phyloP scores from a whole-genome alignment of 2,113 vertebrate genomes.

The Suncus etruscus region DNA sequence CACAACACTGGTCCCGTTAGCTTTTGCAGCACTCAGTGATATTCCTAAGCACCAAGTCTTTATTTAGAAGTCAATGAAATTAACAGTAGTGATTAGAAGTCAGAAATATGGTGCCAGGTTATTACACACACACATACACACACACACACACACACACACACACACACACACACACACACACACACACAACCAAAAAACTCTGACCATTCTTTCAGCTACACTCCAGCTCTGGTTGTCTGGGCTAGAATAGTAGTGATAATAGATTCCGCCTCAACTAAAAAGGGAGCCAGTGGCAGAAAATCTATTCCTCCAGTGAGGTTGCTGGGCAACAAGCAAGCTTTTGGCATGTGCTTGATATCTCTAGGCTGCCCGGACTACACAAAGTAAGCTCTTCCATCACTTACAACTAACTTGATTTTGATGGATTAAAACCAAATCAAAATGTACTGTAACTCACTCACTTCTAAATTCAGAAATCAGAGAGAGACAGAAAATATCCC shows the following conservation, averaged over 20 bases:
- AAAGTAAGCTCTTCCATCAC: slow-evolving; percentile 86
- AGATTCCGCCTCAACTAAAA: slow-evolving; percentile 83
- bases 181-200: slow-evolving; percentile 17
- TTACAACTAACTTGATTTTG: slow-evolving; percentile 90
- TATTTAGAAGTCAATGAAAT: slow-evolving; percentile 77
- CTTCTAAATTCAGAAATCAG: slow-evolving; percentile 76
- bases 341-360: slow-evolving; percentile 87
- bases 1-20: neutral
- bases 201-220: slow-evolving; percentile 49
- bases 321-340: slow-evolving; percentile 92
- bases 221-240: neutral
- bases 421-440: slow-evolving; percentile 90
- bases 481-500: slow-evolving; percentile 81
- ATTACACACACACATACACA: no score
- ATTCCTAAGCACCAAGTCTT: slow-evolving; percentile 62
- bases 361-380: slow-evolving; percentile 78
- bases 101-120: slow-evolving; percentile 39
- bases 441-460: slow-evolving; percentile 80
- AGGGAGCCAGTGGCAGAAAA: slow-evolving; percentile 86
- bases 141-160: no score
- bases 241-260: slow-evolving; percentile 76
- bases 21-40: neutral
- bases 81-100: slow-evolving; percentile 68
- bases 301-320: slow-evolving; percentile 90
- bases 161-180: neutral